Percentiles rank a stretch among this genome's conserved stretches.
phyloP scores from a whole-genome alignment of 2,113 vertebrate species.

The Vireo altiloquus region DNA sequence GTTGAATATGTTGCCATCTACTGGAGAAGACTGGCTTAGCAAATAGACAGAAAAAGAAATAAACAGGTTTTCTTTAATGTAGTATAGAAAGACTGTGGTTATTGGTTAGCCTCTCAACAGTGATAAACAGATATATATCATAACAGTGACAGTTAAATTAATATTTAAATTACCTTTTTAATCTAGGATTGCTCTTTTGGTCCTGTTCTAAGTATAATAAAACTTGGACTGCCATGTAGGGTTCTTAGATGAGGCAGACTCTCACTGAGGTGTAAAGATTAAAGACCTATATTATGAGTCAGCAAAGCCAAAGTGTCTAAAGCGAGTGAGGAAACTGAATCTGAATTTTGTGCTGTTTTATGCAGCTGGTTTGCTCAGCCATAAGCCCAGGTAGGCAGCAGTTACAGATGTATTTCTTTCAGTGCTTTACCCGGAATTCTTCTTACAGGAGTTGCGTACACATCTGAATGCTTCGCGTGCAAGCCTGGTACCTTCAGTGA shows the following conservation, averaged over 20 bases:
- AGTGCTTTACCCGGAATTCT: not conserved
- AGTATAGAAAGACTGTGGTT: accelerated
- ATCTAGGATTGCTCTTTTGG: not conserved
- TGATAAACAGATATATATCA: not conserved
- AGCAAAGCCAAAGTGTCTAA: not conserved
- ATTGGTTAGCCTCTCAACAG: not conserved
- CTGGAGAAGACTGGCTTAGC: conserved; percentile 20
- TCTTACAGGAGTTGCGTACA: conserved; percentile 90
- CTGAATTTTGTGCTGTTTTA: not conserved
- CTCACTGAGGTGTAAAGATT: not conserved
- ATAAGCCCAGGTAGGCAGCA: not conserved
- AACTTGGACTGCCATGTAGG: not conserved
- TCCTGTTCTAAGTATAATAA: not conserved
- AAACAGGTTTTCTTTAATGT: not conserved
- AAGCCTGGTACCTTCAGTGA: conserved; percentile 90
- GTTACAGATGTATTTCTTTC: not conserved
- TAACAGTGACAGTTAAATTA: not conserved
- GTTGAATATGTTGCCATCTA: conserved; percentile 25
- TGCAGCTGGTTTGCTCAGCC: not conserved
- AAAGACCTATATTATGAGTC: not conserved
- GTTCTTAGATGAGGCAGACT: not conserved
- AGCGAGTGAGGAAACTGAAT: not conserved
- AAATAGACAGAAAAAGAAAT: not conserved
- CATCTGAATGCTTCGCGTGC: conserved; percentile 93
- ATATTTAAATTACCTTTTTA: not conserved